Evolutionary conservation across 2,797 vertebrate genomes (phyloP), one percentile per base, ranked within the genome.

Genomic region (Xenentodon cancila): DNA sequence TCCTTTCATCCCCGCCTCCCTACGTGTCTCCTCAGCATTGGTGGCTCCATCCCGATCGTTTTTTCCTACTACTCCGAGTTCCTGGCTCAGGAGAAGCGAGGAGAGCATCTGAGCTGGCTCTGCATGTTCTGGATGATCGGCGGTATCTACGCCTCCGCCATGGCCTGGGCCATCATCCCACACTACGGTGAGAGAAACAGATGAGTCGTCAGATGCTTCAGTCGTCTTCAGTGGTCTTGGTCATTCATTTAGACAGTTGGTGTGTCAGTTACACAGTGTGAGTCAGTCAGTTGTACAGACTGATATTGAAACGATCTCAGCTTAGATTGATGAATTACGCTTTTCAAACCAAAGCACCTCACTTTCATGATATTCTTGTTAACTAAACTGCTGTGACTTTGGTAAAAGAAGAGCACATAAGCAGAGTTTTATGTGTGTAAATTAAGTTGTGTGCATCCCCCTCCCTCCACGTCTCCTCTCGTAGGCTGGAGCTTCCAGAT

Each of bases 61-160:
- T 99, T 99, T 80, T 98, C 97, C 60, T 99, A 98, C 80, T 99
- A 97, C 85, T 98, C 97, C 0, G 97, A 98, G 93, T 98, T 98
- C 84, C 90, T 99, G 92, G 96, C 97, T 0, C 97, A 97, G 93
- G 97, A 99, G 92, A 99, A 99, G 76, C 91, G 97, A 0, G 97
- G 97, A 2, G 97, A 98, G 97, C 97, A 99, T 84, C 94, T 99
- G 68, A 98, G 97, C 81, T 99, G 97, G 97, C 92, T 99, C 53
- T 97, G 97, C 83, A 97, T 99, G 95, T 99, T 98, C 92, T 98
- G 97, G 97, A 99, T 99, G 97, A 97, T 98, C 0, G 97, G 97
- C 0, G 97, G 97, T 0, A 98, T 99, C 86, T 99, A 98, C 0
- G 97, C 97, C 7, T 96, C 97, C 0, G 97, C 97, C 20, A 98